Evolutionary conservation across 1,140 invertebrate species (phyloP).

Genomic region (Thaumetopoea pityocampa): DNA sequence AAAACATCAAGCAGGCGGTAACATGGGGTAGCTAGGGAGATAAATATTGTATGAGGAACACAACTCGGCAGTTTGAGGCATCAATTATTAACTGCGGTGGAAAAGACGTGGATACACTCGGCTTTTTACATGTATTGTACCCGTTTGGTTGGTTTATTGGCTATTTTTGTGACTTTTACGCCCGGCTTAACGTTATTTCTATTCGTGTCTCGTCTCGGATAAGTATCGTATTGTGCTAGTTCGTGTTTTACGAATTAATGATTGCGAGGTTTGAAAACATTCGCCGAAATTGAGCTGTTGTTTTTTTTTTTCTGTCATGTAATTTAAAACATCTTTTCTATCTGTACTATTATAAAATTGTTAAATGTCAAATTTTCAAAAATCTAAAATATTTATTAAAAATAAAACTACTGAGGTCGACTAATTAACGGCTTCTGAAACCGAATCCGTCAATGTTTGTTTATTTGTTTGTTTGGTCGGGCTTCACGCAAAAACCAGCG

Average conservation of each 20-base stretch:
- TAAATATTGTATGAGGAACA: constrained; percentile 72
- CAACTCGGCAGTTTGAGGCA: constrained; percentile 72
- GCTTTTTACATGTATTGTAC: constrained; percentile 66
- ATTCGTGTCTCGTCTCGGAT: constrained; percentile 19
- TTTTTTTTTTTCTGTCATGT: too few species aligned
- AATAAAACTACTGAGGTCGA: too few species aligned
- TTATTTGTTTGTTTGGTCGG: too few species aligned
- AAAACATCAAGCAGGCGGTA: constrained; percentile 49
- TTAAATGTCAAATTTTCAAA: too few species aligned
- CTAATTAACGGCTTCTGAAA: too few species aligned
- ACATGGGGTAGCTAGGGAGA: constrained; percentile 53
- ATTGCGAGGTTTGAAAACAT: neutral
- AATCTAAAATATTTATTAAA: too few species aligned
- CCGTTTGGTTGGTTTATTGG: constrained; percentile 48
- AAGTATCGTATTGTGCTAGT: constrained; percentile 9
- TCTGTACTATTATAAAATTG: too few species aligned
- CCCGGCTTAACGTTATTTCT: constrained; percentile 48
- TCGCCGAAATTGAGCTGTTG: neutral
- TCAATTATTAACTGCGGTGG: constrained; percentile 67
- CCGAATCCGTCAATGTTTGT: too few species aligned
- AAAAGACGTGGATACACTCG: constrained; percentile 48
- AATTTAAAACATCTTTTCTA: too few species aligned
- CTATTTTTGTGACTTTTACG: constrained; percentile 54
- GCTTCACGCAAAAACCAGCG: too few species aligned
- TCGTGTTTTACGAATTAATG: constrained; percentile 19